A percentile compares a stretch with the other conserved stretches of the same genome.
phyloP scores from a whole-genome alignment of 2,113 vertebrate species.

The Clarias macrocephalus region DNA sequence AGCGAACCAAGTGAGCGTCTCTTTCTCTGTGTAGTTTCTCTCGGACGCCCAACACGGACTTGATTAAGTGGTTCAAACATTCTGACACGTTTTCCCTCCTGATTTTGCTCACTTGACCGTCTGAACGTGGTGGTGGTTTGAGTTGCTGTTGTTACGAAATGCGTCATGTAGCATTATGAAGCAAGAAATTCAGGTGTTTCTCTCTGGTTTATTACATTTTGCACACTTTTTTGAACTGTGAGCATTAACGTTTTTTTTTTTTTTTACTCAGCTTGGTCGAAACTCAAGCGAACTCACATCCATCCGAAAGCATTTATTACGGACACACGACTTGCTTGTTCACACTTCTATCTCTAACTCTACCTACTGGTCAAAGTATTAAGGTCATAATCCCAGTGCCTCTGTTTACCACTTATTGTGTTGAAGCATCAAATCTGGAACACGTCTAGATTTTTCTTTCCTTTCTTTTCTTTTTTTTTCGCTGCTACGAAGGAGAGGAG shows the following conservation, averaged over 20 bases:
- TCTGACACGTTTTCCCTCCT: not conserved
- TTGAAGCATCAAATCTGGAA: conserved; percentile 25
- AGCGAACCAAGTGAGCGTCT: not conserved
- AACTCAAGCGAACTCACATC: not conserved
- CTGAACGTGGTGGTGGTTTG: conserved; percentile 15
- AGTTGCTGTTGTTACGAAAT: conserved; percentile 46
- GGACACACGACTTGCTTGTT: not conserved
- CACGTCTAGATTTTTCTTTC: conserved; percentile 12
- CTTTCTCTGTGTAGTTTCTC: not conserved
- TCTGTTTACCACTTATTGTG: conserved; percentile 39
- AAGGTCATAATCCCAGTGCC: conserved; percentile 44
- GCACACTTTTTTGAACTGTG: conserved; percentile 50
- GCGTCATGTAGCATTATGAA: conserved; percentile 77
- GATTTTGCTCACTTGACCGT: conserved; percentile 29
- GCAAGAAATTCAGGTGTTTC: conserved; percentile 61
- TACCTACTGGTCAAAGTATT: conserved; percentile 42
- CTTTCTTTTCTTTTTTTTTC: not conserved
- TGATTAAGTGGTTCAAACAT: not conserved
- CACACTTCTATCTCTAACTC: conserved; percentile 18
- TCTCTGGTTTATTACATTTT: conserved; percentile 51
- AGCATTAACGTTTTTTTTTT: conserved; percentile 41
- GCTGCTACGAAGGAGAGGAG: conserved; percentile 36
- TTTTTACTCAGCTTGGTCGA: not conserved
- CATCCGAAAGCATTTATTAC: conserved; percentile 7
- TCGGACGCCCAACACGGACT: not conserved